Evolutionary conservation across 2,113 vertebrate species (phyloP).

Genomic region (Rhinoptilus africanus): DNA sequence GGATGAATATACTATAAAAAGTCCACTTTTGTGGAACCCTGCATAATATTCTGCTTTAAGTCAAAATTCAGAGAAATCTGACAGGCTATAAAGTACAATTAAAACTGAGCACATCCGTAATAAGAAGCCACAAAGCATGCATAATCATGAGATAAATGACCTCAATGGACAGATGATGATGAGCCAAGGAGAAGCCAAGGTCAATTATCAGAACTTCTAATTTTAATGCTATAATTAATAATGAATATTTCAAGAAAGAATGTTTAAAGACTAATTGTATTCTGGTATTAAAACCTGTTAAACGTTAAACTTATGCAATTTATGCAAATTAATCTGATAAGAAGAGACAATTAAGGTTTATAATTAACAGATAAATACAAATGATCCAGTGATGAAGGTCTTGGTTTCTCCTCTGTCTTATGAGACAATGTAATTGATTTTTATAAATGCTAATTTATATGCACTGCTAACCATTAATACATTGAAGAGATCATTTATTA

Average conservation of each 20-base stretch:
- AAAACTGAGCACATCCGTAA: conserved; percentile 60
- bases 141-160: conserved; percentile 74
- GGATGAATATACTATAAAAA: conserved; percentile 17
- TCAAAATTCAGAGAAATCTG: conserved; percentile 63
- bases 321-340: conserved; percentile 84
- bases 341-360: conserved; percentile 81
- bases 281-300: conserved; percentile 76
- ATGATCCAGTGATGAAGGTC: conserved; percentile 80
- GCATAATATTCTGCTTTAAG: conserved; percentile 47
- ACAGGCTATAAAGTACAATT: conserved; percentile 69
- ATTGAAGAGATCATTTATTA: conserved; percentile 68
- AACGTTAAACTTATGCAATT: conserved; percentile 79
- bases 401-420: conserved; percentile 77
- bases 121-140: conserved; percentile 66
- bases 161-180: conserved; percentile 69
- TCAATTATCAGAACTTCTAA: conserved; percentile 79
- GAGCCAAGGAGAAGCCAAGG: conserved; percentile 78
- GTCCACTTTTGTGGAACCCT: conserved; percentile 5
- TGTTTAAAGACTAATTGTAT: conserved; percentile 78
- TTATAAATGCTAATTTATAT: conserved; percentile 84
- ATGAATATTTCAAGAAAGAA: conserved; percentile 77
- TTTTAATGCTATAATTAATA: conserved; percentile 79
- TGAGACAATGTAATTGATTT: conserved; percentile 81
- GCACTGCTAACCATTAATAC: conserved; percentile 76
- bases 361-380: conserved; percentile 86